phyloP scores from a whole-genome alignment of 2,797 vertebrate species.

The Fringilla coelebs region DNA sequence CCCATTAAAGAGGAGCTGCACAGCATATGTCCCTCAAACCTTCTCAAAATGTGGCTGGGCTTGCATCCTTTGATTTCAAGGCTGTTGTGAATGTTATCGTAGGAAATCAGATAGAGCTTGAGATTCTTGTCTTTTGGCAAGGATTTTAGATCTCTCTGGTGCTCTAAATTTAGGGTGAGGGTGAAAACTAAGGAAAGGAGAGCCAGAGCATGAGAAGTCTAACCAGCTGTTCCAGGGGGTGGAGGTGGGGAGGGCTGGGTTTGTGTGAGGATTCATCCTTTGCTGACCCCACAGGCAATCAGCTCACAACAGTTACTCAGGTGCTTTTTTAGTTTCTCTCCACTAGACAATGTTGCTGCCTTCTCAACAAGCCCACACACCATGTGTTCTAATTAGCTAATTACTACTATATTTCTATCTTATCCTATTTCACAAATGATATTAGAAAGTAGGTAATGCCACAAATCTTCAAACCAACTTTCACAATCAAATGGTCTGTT shows the following conservation, averaged over 20 bases:
- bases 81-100: not conserved
- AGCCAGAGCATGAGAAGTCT: not conserved
- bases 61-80: not conserved
- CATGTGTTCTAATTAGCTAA: slow-evolving; percentile 55
- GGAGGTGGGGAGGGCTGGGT: too few relatives aligned
- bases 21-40: not conserved
- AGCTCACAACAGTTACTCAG: not conserved
- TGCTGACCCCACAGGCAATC: slow-evolving; percentile 13
- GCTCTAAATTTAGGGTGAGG: not conserved
- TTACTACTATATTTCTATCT: slow-evolving; percentile 14
- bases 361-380: slow-evolving; percentile 43
- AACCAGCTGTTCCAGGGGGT: not conserved
- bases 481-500: not conserved
- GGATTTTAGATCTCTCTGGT: not conserved
- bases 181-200: not conserved
- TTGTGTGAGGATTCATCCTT: not conserved
- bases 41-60: not conserved
- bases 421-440: not conserved
- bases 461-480: slow-evolving; percentile 1
- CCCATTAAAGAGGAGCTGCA: not conserved
- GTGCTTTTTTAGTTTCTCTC: not conserved
- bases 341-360: not conserved
- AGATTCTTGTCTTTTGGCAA: not conserved
- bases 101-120: not conserved
- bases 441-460: not conserved